phyloP scores from a whole-genome alignment of 2,113 vertebrate species.

The Neodontobutis hainanensis region DNA sequence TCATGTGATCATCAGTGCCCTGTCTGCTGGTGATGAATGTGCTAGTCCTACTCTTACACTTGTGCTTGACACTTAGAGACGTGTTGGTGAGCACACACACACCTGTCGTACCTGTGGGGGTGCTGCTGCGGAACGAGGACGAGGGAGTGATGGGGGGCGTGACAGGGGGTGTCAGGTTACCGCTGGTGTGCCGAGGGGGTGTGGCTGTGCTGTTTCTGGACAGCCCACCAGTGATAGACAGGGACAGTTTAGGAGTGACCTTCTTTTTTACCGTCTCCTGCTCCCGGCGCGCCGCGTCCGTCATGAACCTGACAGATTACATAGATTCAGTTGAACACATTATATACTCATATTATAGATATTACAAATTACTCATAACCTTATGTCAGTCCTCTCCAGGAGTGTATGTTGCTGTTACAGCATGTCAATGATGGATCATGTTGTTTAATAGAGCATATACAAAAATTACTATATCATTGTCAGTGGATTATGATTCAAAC shows the following conservation, averaged over 20 bases:
- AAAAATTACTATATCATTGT: no score
- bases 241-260: slow-evolving; percentile 92
- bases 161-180: slow-evolving; percentile 98
- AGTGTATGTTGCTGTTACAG: no score
- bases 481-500: no score
- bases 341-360: no score
- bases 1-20: no score
- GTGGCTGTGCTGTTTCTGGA: slow-evolving; percentile 96
- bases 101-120: slow-evolving; percentile 89
- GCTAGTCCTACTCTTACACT: no score
- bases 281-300: slow-evolving; percentile 95
- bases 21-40: no score
- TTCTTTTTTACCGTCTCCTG: slow-evolving; percentile 97
- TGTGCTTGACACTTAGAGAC: not conserved
- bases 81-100: slow-evolving; percentile 23
- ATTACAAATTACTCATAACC: no score
- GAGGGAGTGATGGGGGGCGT: slow-evolving; percentile 98
- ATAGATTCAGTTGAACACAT: no score
- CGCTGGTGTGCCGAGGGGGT: slow-evolving; percentile 96
- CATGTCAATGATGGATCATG: no score
- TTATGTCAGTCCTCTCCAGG: no score
- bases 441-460: no score
- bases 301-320: slow-evolving; percentile 88
- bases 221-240: slow-evolving; percentile 92
- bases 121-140: slow-evolving; percentile 98